These are phyloP conservation scores for Leptopilina drosophilae DNA, from an alignment of 2,888 invertebrate genomes.

Conservation along the genomic window DNA sequence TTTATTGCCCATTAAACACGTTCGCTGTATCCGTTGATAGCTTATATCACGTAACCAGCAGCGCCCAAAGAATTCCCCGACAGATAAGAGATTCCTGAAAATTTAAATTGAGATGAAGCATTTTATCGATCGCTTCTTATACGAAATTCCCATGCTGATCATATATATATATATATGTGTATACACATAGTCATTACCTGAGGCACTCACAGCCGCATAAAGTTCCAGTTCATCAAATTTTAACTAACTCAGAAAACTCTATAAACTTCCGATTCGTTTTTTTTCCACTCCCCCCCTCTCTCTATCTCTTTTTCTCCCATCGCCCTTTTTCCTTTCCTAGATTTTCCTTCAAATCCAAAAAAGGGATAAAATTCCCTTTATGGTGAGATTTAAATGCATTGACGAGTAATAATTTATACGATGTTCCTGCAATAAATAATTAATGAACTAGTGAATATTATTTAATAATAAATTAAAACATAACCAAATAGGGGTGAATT, in stretches of 20 bases:
- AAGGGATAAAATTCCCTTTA: neutral
- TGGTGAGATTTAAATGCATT: too few species aligned
- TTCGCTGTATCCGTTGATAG: slow-evolving; percentile 38
- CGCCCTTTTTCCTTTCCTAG: too few species aligned
- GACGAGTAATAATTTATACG: too few species aligned
- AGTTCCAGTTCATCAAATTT: slow-evolving; percentile 8
- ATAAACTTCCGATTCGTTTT: slow-evolving; percentile 3
- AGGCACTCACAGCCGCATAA: neutral
- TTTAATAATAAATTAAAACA: too few species aligned
- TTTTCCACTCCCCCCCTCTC: neutral
- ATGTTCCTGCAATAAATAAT: too few species aligned
- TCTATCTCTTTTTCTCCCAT: too few species aligned
- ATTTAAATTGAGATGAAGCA: slow-evolving; percentile 29
- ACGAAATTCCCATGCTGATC: slow-evolving; percentile 21
- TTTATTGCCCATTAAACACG: slow-evolving; percentile 48
- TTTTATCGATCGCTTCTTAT: slow-evolving; percentile 18
- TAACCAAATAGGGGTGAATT: too few species aligned
- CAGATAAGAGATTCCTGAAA: slow-evolving; percentile 24
- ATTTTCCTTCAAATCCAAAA: too few species aligned
- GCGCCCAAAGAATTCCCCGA: neutral
- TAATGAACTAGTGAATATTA: too few species aligned
- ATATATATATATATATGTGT: neutral
- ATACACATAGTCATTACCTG: neutral
- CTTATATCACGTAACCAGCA: slow-evolving; percentile 13
- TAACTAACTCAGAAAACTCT: slow-evolving; percentile 12